A percentile compares a stretch with the other conserved stretches of the same genome.
phyloP scores from a whole-genome alignment of 2,888 invertebrate genomes.

The Drosophila cracens region DNA sequence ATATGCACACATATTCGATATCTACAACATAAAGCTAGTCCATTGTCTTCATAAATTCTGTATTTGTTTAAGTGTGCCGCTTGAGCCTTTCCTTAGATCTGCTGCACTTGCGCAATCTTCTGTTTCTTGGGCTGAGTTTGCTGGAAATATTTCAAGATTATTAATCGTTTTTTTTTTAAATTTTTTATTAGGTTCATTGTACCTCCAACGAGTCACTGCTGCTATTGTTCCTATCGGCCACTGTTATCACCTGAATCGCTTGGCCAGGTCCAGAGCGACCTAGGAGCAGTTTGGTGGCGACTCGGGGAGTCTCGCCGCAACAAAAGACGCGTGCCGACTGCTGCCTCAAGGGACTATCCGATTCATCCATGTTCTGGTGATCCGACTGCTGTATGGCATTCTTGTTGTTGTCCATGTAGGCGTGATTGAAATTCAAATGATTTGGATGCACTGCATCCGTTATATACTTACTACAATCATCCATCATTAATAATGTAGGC shows the following conservation, averaged over 20 bases:
- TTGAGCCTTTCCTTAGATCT: constrained; percentile 59
- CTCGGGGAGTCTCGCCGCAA: constrained; percentile 77
- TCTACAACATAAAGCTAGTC: constrained; percentile 33
- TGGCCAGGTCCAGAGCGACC: constrained; percentile 87
- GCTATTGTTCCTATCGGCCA: constrained; percentile 52
- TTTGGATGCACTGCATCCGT: constrained; percentile 71
- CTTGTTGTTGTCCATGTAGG: constrained; percentile 84
- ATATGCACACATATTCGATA: constrained; percentile 27
- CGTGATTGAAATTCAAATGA: constrained; percentile 84
- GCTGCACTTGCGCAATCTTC: constrained; percentile 77
- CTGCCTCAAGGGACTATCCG: constrained; percentile 83
- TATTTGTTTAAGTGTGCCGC: constrained; percentile 25
- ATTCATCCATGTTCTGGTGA: constrained; percentile 83
- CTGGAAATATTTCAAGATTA: constrained; percentile 30
- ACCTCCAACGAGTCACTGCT: constrained; percentile 52
- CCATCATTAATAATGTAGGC: constrained; percentile 47
- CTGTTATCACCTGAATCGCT: constrained; percentile 90
- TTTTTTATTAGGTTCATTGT: neutral
- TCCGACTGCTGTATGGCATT: constrained; percentile 57
- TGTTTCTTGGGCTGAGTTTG: constrained; percentile 82
- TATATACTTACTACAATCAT: constrained; percentile 83
- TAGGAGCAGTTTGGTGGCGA: constrained; percentile 55
- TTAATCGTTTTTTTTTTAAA: neutral
- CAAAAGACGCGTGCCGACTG: constrained; percentile 83
- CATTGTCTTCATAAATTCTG: constrained; percentile 13